These are phyloP conservation scores for human (Homo sapiens) DNA, from an alignment of 2,113 vertebrate species.

Conservation along the genomic window GRCh38 chr4:160348001-160348500, in stretches of 20 bases:
- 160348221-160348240: not conserved
- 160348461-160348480: not conserved
- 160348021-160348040: not conserved
- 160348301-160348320: not conserved
- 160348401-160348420: not conserved
- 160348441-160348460: not conserved
- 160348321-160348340: not conserved
- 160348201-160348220: not conserved
- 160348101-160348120: not conserved
- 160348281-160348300: not conserved
- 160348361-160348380: not conserved
- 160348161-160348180: not conserved
- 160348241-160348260: not conserved
- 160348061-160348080: not conserved
- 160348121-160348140: not conserved
- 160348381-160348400: not conserved
- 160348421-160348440: not conserved
- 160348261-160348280: not conserved
- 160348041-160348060: not conserved
- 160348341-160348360: not conserved
- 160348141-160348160: not conserved
- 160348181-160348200: not conserved
- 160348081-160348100: not conserved
- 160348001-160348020: not conserved
- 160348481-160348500: not conserved